Conservation (phyloP, 35 echinoderm and acorn worm genomes). For the Apostichopus californicus region DNA sequence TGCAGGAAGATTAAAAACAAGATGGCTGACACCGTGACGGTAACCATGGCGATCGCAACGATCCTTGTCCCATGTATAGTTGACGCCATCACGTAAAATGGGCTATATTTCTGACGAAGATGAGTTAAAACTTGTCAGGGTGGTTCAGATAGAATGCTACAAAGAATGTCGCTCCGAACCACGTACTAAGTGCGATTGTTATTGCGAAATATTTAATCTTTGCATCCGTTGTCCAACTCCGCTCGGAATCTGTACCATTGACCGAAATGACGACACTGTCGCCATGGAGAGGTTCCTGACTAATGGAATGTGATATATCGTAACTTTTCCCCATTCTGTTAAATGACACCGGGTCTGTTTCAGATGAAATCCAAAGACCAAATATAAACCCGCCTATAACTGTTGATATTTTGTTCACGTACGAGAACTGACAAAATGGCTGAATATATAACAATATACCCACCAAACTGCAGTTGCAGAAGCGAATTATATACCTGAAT, state of each 20-base stretch:
- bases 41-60: too few species aligned
- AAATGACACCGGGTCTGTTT: not conserved
- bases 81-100: not conserved
- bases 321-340: slow-evolving; percentile 8
- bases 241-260: not conserved
- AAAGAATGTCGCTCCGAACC: slow-evolving; percentile 15
- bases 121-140: slow-evolving; percentile 1
- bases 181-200: not conserved
- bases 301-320: not conserved
- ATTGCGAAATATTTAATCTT: not conserved
- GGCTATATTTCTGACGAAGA: not conserved
- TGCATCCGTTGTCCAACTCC: not conserved
- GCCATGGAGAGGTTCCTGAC: not conserved
- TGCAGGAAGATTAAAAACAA: too few species aligned
- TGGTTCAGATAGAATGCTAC: not conserved
- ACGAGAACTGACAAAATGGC: too few species aligned
- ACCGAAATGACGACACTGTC: not conserved
- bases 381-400: too few species aligned
- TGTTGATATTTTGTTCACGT: too few species aligned
- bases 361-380: too few species aligned
- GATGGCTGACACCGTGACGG: too few species aligned
- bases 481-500: too few species aligned
- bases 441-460: too few species aligned
- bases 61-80: too few species aligned
- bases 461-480: too few species aligned